phyloP scores from a whole-genome alignment of 2,113 vertebrate genomes.

The Castor canadensis region DNA sequence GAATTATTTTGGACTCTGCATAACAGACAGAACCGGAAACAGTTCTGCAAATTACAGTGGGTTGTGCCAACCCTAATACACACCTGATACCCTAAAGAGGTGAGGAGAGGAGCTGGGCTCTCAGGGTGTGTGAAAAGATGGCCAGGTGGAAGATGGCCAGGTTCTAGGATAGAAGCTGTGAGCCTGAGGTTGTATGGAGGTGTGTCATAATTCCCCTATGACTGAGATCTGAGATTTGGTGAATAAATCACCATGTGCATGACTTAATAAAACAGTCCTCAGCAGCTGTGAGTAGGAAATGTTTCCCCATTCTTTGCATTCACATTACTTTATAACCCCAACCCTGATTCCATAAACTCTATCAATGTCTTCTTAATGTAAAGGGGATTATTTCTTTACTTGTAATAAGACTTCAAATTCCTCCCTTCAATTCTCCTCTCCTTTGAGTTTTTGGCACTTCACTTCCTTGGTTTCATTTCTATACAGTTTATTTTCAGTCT shows the following conservation, averaged over 20 bases:
- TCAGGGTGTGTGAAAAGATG: neutral
- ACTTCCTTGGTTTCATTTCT: neutral
- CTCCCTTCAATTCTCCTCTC: accelerated
- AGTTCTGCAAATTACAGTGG: neutral
- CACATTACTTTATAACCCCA: neutral
- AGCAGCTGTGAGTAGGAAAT: accelerated
- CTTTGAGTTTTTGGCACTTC: neutral
- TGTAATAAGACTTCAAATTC: neutral
- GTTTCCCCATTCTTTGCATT: accelerated
- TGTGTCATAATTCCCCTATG: neutral
- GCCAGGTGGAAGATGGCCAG: accelerated
- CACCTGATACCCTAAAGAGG: too few relatives aligned
- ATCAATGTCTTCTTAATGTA: accelerated
- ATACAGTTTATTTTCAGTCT: neutral
- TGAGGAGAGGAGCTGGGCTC: neutral
- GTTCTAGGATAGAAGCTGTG: accelerated
- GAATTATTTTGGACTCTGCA: neutral
- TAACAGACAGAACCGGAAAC: neutral
- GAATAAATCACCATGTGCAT: accelerated
- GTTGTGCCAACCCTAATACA: neutral
- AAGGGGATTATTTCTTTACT: neutral
- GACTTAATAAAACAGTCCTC: neutral
- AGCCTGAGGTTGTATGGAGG: accelerated
- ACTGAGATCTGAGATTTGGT: accelerated
- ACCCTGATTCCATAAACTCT: neutral